phyloP scores from a whole-genome alignment of 2,797 vertebrate genomes.

The Rhinella marina region DNA sequence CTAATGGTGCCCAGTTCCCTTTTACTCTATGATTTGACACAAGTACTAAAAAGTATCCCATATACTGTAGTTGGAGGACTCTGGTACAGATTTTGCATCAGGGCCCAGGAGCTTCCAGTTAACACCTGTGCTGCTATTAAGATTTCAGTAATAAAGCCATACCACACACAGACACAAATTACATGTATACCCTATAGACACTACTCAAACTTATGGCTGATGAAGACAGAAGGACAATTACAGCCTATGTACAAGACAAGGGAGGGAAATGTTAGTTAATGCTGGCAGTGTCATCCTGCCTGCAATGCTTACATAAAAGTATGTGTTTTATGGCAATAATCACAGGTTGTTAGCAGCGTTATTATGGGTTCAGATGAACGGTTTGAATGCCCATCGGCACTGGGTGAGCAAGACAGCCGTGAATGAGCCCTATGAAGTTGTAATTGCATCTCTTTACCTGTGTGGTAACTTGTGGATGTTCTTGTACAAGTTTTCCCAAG shows the following conservation, averaged over 20 bases:
- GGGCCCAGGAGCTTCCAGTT: background rate
- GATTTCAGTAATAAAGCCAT: background rate
- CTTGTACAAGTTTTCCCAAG: conserved; percentile 17
- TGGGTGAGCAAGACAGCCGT: conserved; percentile 30
- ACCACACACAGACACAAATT: conserved; percentile 49
- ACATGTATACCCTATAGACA: conserved; percentile 10
- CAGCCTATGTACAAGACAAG: conserved; percentile 23
- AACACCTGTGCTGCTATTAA: background rate
- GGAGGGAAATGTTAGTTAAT: conserved; percentile 32
- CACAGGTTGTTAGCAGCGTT: conserved; percentile 9
- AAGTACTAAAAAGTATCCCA: no score
- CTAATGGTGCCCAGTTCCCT: no score
- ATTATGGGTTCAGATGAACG: conserved; percentile 31
- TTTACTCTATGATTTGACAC: no score
- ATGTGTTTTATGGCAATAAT: conserved; percentile 36
- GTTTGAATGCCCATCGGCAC: conserved; percentile 37
- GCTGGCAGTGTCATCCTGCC: background rate
- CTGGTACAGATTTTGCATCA: background rate
- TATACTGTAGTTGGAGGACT: no score
- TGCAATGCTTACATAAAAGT: conserved; percentile 8
- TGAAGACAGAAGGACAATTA: background rate
- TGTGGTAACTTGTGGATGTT: conserved; percentile 40
- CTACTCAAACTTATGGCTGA: background rate
- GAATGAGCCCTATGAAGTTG: conserved; percentile 33
- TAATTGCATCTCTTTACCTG: conserved; percentile 38